Conservation (phyloP, 2,888 invertebrate species). For the Cantharis flavilabris region DNA sequence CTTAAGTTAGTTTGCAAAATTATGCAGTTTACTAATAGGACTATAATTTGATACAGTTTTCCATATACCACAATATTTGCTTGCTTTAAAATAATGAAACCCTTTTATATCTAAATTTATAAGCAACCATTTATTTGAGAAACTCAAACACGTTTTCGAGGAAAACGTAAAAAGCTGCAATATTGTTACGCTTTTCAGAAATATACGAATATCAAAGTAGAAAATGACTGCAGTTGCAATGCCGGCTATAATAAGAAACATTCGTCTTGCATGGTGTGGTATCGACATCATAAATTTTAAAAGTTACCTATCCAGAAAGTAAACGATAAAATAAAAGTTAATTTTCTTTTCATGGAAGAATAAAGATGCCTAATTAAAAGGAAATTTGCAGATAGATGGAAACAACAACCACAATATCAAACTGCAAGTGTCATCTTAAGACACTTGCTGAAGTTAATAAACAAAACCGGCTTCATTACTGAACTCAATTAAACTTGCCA, state of each 20-base stretch:
- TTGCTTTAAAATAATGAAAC: conserved; percentile 7
- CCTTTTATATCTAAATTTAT: not conserved
- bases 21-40: conserved; percentile 34
- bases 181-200: conserved; percentile 2
- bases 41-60: conserved; percentile 25
- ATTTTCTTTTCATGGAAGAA: not conserved
- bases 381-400: conserved; percentile 3
- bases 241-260: conserved; percentile 11
- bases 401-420: not conserved
- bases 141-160: conserved; percentile 9
- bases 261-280: conserved; percentile 8
- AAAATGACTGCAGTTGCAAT: conserved; percentile 22
- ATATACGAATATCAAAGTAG: conserved; percentile 14
- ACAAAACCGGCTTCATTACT: not conserved
- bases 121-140: not conserved
- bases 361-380: not conserved
- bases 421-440: not conserved
- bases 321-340: not conserved
- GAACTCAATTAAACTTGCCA: not conserved
- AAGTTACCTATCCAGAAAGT: not conserved
- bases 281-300: not conserved
- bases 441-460: not conserved
- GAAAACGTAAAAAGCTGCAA: conserved; percentile 17
- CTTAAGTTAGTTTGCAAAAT: conserved; percentile 34
- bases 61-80: conserved; percentile 12